These are phyloP conservation scores for Danaus plexippus DNA, from an alignment of 1,140 invertebrate genomes.

Conservation along the genomic window DNA sequence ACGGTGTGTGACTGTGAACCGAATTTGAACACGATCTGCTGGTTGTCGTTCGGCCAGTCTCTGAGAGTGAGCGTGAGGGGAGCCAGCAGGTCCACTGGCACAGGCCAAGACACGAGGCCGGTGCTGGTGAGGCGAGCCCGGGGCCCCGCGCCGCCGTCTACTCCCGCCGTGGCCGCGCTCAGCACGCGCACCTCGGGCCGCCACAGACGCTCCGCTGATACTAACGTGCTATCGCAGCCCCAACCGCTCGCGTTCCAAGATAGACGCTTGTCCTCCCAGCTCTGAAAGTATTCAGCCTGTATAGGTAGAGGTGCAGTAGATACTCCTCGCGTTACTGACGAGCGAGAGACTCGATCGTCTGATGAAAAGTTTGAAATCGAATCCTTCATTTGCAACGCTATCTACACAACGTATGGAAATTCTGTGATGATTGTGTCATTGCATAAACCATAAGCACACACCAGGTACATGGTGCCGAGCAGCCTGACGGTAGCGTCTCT, in stretches of 20 bases:
- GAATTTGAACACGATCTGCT: conserved; percentile 38
- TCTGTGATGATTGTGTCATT: too few relatives aligned
- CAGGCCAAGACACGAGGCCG: conserved; percentile 36
- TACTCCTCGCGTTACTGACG: too few relatives aligned
- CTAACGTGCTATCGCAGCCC: conserved; percentile 33
- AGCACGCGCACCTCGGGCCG: conserved; percentile 42
- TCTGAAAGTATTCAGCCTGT: conserved; percentile 25
- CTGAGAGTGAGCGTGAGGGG: conserved; percentile 34
- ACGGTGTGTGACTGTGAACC: conserved; percentile 31
- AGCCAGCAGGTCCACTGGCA: conserved; percentile 34
- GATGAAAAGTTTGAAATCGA: too few relatives aligned
- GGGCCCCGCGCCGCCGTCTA: conserved; percentile 20
- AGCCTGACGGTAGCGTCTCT: conserved; percentile 28
- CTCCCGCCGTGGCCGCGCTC: conserved; percentile 31
- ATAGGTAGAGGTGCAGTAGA: too few relatives aligned
- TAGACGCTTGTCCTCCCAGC: conserved; percentile 47
- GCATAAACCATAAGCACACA: conserved; percentile 14
- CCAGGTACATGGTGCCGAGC: conserved; percentile 41
- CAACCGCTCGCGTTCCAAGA: conserved; percentile 45
- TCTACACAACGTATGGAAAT: too few relatives aligned
- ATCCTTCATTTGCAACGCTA: too few relatives aligned
- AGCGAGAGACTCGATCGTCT: too few relatives aligned
- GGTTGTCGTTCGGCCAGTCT: conserved; percentile 47
- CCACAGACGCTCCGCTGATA: conserved; percentile 44
- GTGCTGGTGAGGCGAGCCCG: conserved; percentile 33